Base-by-base conservation (phyloP, 2,113 vertebrate genomes). In the Theropithecus gelada region DNA sequence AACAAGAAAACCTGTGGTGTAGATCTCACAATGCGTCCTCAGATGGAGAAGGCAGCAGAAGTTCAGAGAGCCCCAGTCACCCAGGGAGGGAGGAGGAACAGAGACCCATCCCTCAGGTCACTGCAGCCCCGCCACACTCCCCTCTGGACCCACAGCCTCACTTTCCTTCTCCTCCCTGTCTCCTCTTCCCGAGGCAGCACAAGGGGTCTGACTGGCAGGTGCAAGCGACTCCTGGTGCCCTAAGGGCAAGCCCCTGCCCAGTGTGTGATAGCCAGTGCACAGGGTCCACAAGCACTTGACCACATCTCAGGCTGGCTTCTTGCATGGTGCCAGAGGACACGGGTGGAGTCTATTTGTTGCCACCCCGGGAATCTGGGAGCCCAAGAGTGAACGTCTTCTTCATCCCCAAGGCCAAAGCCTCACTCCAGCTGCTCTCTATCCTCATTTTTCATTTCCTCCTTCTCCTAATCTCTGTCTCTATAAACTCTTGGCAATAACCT, bases 401-500 rank as follows among this genome's bases (percentile, higher is more conserved):
- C 35, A 38, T 9, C 40, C 8, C 38, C 20, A 70, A 73, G 22
- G 32, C 45, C 61, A 57, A 72, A 18, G 14, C 59, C 57, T 81
- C 35, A 22, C 1, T 22, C 32, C 55, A 11, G 45, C 32, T 0
- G 0, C 79, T 57, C 75, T 90, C 61, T 32, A 5, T 6, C 81
- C 43, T 61, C n/a, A 32, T 79, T 13, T 25, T 18, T 52, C 68
- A 18, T n/a, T 30, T 1, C 59, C 55, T 14, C 61, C 76, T 68
- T 66, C 35, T 38, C 45, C 83, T 40, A 45, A 57, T 30, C 25
- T 55, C 96, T 12, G 25, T n/a, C 55, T 89, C 82, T 35, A 1
- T 10, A n/a, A 68, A 89, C 66, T 96, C 81, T 78, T 55, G 12
- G 32, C 43, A 88, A 80, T 83, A 35, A 93, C 93, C 90, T 95